phyloP scores from a whole-genome alignment of 2,888 invertebrate genomes.

The Ophioninae sp. region DNA sequence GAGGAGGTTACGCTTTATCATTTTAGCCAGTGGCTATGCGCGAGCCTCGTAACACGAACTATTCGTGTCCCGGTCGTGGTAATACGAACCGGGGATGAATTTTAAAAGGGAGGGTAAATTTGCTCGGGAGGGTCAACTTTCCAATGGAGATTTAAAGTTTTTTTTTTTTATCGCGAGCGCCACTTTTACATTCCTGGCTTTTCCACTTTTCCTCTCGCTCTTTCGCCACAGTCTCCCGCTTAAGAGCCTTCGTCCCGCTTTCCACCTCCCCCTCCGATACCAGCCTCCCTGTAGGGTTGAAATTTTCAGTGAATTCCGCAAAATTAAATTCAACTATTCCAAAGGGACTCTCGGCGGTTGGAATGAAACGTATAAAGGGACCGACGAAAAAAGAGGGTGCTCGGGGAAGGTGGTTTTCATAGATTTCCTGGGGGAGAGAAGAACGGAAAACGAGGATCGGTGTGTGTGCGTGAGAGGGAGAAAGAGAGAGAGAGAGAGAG shows the following conservation, averaged over 20 bases:
- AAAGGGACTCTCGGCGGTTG: conserved; percentile 8
- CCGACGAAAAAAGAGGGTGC: neutral
- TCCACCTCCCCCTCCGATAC: neutral
- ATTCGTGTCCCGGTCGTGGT: neutral
- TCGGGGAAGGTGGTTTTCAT: conserved; percentile 24
- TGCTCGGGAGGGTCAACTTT: neutral
- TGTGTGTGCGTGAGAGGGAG: neutral
- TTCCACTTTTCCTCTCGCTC: neutral
- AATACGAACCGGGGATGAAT: neutral
- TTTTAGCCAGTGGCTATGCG: conserved; percentile 12
- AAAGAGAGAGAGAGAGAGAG: conserved; percentile 20
- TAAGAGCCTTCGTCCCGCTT: too few relatives aligned
- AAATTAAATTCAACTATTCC: conserved; percentile 54
- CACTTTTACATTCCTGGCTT: neutral
- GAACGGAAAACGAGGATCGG: conserved; percentile 5
- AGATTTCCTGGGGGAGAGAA: conserved; percentile 53
- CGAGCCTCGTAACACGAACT: conserved; percentile 37
- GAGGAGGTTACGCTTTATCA: conserved; percentile 50
- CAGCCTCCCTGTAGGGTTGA: neutral
- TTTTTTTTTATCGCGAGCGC: neutral
- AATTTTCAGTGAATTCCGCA: conserved; percentile 47
- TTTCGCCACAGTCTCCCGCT: neutral
- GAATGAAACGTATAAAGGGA: neutral
- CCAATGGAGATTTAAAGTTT: neutral
- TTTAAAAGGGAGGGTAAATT: neutral